A percentile compares a stretch with the other conserved stretches of the same genome.
Conservation (phyloP, 2,797 vertebrate species). For the Bradypus variegatus region DNA sequence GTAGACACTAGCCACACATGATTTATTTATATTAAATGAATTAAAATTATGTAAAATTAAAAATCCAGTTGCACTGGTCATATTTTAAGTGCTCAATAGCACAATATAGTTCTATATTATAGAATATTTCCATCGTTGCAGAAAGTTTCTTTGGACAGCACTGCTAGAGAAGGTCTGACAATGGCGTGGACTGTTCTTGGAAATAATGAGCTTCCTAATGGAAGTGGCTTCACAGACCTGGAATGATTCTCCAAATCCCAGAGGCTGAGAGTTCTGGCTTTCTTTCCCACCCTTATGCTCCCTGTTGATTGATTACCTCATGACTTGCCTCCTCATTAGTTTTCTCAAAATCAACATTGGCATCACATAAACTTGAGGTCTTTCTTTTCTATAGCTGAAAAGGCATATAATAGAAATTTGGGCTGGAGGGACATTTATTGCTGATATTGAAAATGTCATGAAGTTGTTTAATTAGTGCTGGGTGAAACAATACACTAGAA, state of each 20-base stretch:
- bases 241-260: neutral
- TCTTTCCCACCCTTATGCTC: neutral
- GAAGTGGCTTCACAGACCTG: neutral
- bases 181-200: neutral
- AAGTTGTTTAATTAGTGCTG: slow-evolving; percentile 4
- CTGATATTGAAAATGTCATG: slow-evolving; percentile 1
- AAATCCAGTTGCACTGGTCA: neutral
- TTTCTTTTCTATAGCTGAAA: neutral
- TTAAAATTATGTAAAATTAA: neutral
- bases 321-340: neutral
- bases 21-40: neutral
- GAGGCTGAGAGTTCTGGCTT: neutral
- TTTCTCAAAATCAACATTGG: slow-evolving; percentile 35
- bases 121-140: neutral
- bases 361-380: neutral
- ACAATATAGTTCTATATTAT: neutral
- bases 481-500: neutral
- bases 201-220: neutral
- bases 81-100: neutral
- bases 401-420: neutral
- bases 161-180: neutral
- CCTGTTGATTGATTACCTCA: neutral
- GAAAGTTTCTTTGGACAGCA: neutral
- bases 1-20: neutral
- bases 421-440: neutral